Evolutionary conservation across 2,888 invertebrate genomes (phyloP), one percentile per base, ranked within the genome.

Genomic region (Drosophila neotestacea): DNA sequence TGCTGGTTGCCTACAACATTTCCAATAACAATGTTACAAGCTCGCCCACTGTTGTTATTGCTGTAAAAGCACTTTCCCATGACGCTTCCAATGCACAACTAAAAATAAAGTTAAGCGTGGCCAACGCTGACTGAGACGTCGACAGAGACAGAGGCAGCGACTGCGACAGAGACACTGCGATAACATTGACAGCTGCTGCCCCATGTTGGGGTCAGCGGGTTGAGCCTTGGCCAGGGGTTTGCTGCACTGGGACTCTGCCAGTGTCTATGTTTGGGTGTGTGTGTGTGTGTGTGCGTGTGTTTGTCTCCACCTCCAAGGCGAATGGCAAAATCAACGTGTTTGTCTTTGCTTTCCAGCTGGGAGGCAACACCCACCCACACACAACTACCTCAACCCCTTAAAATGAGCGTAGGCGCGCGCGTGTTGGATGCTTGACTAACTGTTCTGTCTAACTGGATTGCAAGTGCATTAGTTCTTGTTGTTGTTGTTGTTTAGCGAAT

Each of bases 101-200:
- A 87, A 87, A 87, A 90, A 87, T 90, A 89, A 87, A 86, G 84
- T 85, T 88, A 88, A 82, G 90, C 89, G 73, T 88, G 88, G 81
- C 89, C 85, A 78, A 62, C 62, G 42, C 47, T 51, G 42, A 51
- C 67, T 46, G 55, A 66, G 6, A 70, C 67, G 50, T 36, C 48
- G 46, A 51, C 64, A 27, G 30, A 51, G n/a, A 42, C 60, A 6
- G 11, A 63, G 38, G 65, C 69, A 38, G 34, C 52, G 54, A 66
- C 76, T 48, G 85, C 79, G 88, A 85, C 88, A 85, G 90, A 34
- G 34, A 34, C 48, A 50, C 76, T 70, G 76, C 76, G 85, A 85
- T 85, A 85, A 89, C 89, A 85, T 85, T 89, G 88, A 88, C 88
- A 89, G 90, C 90, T 89, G 89, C 83, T 85, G 68, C 79, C 69